These are phyloP conservation scores for Leptothorax acervorum DNA, from an alignment of 2,888 invertebrate genomes.

Conservation along the genomic window DNA sequence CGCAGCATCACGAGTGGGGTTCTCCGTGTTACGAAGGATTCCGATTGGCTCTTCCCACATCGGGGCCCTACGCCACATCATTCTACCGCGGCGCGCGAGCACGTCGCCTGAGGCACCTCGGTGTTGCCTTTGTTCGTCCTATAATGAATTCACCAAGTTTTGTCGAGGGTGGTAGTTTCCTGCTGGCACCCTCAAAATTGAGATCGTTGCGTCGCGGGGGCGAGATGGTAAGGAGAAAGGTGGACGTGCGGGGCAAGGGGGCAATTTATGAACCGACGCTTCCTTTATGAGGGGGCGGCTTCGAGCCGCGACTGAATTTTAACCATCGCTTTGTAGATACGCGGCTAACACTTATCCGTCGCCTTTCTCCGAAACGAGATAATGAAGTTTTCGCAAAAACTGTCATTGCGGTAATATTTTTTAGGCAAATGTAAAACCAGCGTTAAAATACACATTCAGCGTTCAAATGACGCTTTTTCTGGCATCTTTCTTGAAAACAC, in stretches of 20 bases:
- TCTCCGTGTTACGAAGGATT: constrained; percentile 19
- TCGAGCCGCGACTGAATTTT: constrained; percentile 82
- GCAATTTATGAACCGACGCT: constrained; percentile 84
- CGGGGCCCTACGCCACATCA: constrained; percentile 53
- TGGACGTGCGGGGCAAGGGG: constrained; percentile 62
- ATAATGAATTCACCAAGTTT: constrained; percentile 85
- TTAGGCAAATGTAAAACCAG: neutral
- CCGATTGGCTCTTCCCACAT: constrained; percentile 46
- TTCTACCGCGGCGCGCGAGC: constrained; percentile 57
- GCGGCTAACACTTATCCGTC: constrained; percentile 36
- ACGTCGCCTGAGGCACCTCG: constrained; percentile 80
- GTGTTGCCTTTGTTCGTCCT: constrained; percentile 81
- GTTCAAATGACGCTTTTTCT: neutral
- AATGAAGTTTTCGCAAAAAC: constrained; percentile 1
- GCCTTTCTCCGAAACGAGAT: constrained; percentile 13
- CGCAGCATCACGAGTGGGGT: constrained; percentile 29
- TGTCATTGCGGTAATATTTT: constrained; percentile 21
- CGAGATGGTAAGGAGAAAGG: constrained; percentile 66
- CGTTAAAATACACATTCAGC: neutral
- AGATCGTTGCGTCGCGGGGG: constrained; percentile 75
- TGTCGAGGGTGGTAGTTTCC: constrained; percentile 85
- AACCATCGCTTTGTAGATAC: constrained; percentile 67
- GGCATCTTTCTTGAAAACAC: neutral
- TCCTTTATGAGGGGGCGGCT: constrained; percentile 83
- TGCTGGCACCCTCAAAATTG: constrained; percentile 84